Conservation (phyloP, 2,113 vertebrate species). For the Alethe diademata region DNA sequence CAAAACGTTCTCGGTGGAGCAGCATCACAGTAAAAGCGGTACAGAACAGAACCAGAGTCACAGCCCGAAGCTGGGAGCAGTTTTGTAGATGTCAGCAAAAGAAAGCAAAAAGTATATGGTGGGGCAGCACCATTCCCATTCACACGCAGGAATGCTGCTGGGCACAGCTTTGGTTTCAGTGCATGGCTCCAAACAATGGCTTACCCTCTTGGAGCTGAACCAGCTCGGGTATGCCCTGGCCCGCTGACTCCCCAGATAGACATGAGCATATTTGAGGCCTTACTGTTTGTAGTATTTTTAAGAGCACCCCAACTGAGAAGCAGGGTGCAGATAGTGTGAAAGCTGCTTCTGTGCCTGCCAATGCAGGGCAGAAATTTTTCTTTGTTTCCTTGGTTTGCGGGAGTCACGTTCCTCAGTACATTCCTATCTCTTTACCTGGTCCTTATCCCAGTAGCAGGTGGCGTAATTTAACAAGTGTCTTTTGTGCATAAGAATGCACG, state of each 20-base stretch:
- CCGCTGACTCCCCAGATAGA: accelerated
- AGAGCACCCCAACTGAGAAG: background rate
- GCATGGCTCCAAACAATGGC: background rate
- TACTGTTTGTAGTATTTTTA: background rate
- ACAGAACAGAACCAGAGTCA: background rate
- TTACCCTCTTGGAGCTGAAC: background rate
- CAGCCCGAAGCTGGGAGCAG: background rate
- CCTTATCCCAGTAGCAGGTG: background rate
- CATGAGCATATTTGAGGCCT: background rate
- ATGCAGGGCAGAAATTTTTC: background rate
- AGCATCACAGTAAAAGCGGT: background rate
- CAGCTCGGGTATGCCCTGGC: background rate
- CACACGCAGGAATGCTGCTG: background rate
- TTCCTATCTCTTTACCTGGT: background rate
- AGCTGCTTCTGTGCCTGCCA: background rate
- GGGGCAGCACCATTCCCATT: accelerated
- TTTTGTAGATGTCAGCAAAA: background rate
- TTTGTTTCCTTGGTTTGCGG: background rate
- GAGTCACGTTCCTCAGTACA: background rate
- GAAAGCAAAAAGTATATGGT: background rate
- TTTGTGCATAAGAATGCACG: background rate
- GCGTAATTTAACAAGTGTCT: background rate
- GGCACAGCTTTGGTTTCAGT: background rate
- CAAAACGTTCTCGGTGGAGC: background rate
- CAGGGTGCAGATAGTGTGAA: background rate